Percentiles rank a stretch among this genome's conserved stretches.
These are phyloP conservation scores for Calypte anna DNA, from an alignment of 2,113 vertebrate species.

Conservation along the genomic window DNA sequence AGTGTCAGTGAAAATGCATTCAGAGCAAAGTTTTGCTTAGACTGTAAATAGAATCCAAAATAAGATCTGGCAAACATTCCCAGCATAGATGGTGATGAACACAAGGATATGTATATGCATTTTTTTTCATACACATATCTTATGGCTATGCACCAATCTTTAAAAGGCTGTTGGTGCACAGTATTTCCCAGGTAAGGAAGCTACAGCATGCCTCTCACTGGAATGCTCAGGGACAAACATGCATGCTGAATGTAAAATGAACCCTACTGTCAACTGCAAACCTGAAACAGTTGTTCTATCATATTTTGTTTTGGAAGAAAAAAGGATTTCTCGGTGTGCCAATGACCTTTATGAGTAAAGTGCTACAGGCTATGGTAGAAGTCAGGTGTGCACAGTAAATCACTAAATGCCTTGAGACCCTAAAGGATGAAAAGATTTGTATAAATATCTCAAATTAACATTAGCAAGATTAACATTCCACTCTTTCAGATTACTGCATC, in stretches of 20 bases:
- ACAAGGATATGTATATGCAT: not conserved
- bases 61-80: conserved; percentile 33
- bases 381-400: not conserved
- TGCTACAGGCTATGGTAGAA: not conserved
- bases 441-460: conserved; percentile 22
- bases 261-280: not conserved
- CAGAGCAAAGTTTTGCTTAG: conserved; percentile 14
- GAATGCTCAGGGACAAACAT: conserved; percentile 8
- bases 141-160: not conserved
- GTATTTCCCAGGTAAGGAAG: not conserved
- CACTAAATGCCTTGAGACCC: not conserved
- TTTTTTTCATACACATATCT: not conserved
- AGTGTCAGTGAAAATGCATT: conserved; percentile 29
- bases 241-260: conserved; percentile 24
- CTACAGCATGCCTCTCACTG: not conserved
- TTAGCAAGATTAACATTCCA: conserved; percentile 23
- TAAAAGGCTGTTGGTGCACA: not conserved
- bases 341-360: not conserved
- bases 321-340: not conserved
- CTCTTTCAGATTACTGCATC: conserved; percentile 23
- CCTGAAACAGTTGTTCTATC: not conserved
- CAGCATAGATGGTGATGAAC: not conserved
- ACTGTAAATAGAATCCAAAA: conserved; percentile 54
- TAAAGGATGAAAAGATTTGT: not conserved
- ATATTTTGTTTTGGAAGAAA: not conserved